These are phyloP conservation scores for Climacteris rufus DNA, from an alignment of 2,113 vertebrate genomes.

Conservation along the genomic window DNA sequence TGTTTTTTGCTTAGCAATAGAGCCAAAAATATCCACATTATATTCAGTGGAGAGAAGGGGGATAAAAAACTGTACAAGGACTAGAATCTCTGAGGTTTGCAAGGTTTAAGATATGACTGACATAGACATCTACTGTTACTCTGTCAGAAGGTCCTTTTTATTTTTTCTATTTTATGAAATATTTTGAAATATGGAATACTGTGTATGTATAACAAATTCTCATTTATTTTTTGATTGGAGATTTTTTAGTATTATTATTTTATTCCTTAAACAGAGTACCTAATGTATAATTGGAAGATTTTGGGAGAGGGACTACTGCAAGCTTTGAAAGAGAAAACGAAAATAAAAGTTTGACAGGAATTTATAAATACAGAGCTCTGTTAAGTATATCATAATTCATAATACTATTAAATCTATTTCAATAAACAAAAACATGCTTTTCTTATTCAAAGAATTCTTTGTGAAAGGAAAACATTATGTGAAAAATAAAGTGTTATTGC, in stretches of 20 bases:
- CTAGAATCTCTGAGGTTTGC: background rate
- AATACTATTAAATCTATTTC: conserved; percentile 81
- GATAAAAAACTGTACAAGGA: background rate
- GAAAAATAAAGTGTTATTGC: conserved; percentile 92
- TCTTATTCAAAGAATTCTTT: conserved; percentile 76
- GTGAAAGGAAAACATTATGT: conserved; percentile 84
- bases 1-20: background rate
- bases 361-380: conserved; percentile 72
- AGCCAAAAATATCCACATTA: background rate
- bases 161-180: background rate
- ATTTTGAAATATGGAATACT: background rate
- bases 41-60: background rate
- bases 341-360: conserved; percentile 72
- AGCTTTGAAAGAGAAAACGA: conserved; percentile 5
- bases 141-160: background rate
- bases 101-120: background rate
- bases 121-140: background rate
- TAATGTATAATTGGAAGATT: background rate
- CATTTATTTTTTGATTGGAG: background rate
- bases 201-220: background rate
- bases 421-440: conserved; percentile 80
- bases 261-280: background rate
- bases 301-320: background rate
- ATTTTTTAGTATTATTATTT: background rate
- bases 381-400: conserved; percentile 76